These are phyloP conservation scores for Hydropotes inermis DNA, from an alignment of 2,113 vertebrate species.

Conservation along the genomic window DNA sequence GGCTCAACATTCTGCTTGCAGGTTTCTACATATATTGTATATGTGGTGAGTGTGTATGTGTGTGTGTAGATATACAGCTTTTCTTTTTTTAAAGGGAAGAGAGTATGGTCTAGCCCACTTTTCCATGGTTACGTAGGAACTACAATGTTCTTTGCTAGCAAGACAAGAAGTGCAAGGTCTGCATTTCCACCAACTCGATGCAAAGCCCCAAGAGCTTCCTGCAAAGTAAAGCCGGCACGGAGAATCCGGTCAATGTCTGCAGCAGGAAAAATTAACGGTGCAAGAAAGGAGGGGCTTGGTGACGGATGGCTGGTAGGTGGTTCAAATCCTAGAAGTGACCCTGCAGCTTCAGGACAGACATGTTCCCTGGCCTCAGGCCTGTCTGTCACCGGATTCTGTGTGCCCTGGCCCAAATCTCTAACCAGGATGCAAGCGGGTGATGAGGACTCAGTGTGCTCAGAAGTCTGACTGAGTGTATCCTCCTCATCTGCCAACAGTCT, in stretches of 20 bases:
- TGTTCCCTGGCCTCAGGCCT: slow-evolving; percentile 23
- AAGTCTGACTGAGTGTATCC: not conserved
- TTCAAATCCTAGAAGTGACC: not conserved
- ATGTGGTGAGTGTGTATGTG: not conserved
- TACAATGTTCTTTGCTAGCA: slow-evolving; percentile 93
- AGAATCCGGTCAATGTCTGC: slow-evolving; percentile 90
- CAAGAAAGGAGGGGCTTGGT: not conserved
- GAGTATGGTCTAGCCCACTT: slow-evolving; percentile 52
- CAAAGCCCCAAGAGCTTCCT: slow-evolving; percentile 91
- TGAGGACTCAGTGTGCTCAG: not conserved
- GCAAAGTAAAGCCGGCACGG: slow-evolving; percentile 88
- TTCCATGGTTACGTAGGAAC: slow-evolving; percentile 87
- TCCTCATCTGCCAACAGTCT: not conserved
- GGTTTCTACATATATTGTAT: slow-evolving; percentile 42
- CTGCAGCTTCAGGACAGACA: not conserved
- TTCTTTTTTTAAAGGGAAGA: slow-evolving; percentile 37
- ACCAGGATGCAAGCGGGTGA: not conserved
- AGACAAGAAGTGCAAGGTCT: slow-evolving; percentile 94
- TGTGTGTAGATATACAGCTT: not conserved
- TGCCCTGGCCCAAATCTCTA: not conserved
- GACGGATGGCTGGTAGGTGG: not conserved
- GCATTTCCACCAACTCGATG: slow-evolving; percentile 88
- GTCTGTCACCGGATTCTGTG: not conserved
- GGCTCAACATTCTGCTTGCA: slow-evolving; percentile 79
- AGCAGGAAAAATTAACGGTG: slow-evolving; percentile 78